Percentiles rank a stretch among this genome's conserved stretches.
phyloP scores from a whole-genome alignment of 2,113 vertebrate species.

The Hipposideros armiger region DNA sequence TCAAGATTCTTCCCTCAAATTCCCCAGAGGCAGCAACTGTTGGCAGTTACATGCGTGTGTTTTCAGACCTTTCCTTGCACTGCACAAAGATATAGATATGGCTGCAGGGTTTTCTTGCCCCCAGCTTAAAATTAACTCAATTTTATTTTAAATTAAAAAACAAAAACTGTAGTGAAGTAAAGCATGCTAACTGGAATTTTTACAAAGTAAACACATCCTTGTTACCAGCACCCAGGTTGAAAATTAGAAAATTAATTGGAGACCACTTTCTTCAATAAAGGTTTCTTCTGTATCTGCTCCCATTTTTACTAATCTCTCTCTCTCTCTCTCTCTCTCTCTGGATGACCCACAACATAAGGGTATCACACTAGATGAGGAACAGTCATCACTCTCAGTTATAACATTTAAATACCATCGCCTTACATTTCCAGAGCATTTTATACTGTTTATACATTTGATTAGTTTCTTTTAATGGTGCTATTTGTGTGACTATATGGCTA shows the following conservation, averaged over 20 bases:
- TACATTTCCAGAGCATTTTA: not conserved
- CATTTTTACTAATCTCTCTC: not conserved
- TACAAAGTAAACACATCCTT: not conserved
- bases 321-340: too few species aligned
- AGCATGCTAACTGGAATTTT: not conserved
- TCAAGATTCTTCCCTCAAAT: not conserved
- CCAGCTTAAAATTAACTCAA: not conserved
- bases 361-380: not conserved
- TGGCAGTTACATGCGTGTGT: not conserved
- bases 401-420: not conserved
- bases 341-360: not conserved
- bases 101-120: not conserved
- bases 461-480: not conserved
- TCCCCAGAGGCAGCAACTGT: not conserved
- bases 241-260: not conserved
- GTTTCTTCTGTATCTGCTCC: not conserved
- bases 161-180: not conserved
- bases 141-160: constrained; percentile 26
- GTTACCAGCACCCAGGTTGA: not conserved
- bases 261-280: not conserved
- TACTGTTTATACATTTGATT: not conserved
- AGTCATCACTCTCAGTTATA: not conserved
- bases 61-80: not conserved
- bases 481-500: not conserved
- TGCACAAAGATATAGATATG: accelerated